A percentile compares a stretch with the other conserved stretches of the same genome.
phyloP scores from a whole-genome alignment of 2,888 invertebrate genomes.

The Dynastes grantii region DNA sequence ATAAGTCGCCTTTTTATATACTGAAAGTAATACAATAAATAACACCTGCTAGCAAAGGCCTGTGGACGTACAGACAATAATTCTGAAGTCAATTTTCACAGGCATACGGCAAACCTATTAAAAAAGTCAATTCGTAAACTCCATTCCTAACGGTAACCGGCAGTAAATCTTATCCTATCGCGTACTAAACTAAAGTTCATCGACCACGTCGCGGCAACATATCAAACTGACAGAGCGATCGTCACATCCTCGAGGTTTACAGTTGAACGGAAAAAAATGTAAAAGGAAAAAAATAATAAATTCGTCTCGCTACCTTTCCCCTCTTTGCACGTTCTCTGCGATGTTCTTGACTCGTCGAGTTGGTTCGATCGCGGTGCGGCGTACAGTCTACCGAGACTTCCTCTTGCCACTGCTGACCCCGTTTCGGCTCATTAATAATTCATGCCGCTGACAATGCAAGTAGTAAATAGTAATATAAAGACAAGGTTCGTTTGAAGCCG shows the following conservation, averaged over 20 bases:
- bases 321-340: background rate
- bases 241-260: slow-evolving; percentile 38
- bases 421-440: slow-evolving; percentile 45
- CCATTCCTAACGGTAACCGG: slow-evolving; percentile 14
- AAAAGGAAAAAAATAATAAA: slow-evolving; percentile 34
- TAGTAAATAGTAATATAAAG: slow-evolving; percentile 43
- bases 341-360: background rate
- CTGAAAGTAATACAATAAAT: too few species aligned
- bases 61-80: too few species aligned
- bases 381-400: slow-evolving; percentile 36
- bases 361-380: slow-evolving; percentile 20
- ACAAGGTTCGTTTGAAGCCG: slow-evolving; percentile 31
- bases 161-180: slow-evolving; percentile 25
- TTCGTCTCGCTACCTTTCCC: slow-evolving; percentile 10
- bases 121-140: background rate
- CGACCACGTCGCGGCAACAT: slow-evolving; percentile 28
- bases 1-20: too few species aligned
- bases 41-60: too few species aligned
- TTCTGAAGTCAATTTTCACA: too few species aligned
- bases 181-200: slow-evolving; percentile 19
- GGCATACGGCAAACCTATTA: too few species aligned
- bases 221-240: slow-evolving; percentile 34
- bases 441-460: slow-evolving; percentile 43
- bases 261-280: slow-evolving; percentile 39
- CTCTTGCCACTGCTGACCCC: slow-evolving; percentile 45